A percentile compares a stretch with the other conserved stretches of the same genome.
Evolutionary conservation across 1,140 invertebrate genomes (phyloP).

Genomic region (Cydia strobilella): DNA sequence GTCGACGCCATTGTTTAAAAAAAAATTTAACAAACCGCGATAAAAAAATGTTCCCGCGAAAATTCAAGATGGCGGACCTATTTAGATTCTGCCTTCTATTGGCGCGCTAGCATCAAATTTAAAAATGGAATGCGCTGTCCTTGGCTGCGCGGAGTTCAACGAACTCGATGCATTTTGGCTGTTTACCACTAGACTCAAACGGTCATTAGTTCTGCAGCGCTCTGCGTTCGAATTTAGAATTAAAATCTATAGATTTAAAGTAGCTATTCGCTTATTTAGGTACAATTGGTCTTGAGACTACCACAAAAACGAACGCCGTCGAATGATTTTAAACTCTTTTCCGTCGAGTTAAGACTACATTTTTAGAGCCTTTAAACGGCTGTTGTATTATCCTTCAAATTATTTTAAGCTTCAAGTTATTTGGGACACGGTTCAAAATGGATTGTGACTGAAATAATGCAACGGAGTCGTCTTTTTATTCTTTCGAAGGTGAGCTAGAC

Average conservation of each 20-base stretch:
- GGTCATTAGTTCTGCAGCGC: constrained; percentile 45
- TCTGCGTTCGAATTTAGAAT: constrained; percentile 46
- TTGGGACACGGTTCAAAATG: constrained; percentile 7
- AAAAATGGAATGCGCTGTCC: constrained; percentile 79
- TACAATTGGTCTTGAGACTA: constrained; percentile 37
- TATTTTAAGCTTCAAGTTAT: neutral
- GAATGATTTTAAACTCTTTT: constrained; percentile 51
- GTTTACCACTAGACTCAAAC: constrained; percentile 57
- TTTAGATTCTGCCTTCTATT: constrained; percentile 61
- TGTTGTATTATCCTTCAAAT: neutral
- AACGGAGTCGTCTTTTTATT: neutral
- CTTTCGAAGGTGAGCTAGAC: constrained; percentile 19
- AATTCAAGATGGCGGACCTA: constrained; percentile 53
- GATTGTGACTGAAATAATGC: neutral
- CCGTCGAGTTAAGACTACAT: neutral
- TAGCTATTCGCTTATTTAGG: constrained; percentile 39
- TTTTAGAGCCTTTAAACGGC: neutral
- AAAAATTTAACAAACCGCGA: constrained; percentile 49
- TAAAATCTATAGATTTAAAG: constrained; percentile 47
- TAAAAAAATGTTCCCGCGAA: constrained; percentile 47
- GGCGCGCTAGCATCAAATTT: constrained; percentile 73
- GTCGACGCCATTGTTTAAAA: constrained; percentile 47
- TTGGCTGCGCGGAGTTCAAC: constrained; percentile 71
- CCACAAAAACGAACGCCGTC: constrained; percentile 45
- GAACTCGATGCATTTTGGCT: constrained; percentile 79